Conservation (phyloP, 2,888 invertebrate species). For the Tetragonula carbonaria region DNA sequence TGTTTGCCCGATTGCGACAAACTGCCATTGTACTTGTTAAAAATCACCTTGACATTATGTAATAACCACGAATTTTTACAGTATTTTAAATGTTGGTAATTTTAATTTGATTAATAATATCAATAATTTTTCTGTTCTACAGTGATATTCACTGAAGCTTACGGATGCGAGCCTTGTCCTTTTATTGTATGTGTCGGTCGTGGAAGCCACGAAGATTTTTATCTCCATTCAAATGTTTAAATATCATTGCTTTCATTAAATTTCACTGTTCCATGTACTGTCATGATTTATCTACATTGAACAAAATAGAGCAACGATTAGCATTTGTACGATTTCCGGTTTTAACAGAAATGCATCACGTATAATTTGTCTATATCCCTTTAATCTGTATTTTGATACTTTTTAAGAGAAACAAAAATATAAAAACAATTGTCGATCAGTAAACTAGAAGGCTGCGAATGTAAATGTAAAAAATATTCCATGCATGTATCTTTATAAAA, state of each 20-base stretch:
- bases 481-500: too few relatives aligned
- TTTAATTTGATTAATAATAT: not conserved
- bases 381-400: not conserved
- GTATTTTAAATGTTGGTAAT: not conserved
- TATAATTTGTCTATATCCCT: too few relatives aligned
- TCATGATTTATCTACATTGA: not conserved
- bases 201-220: not conserved
- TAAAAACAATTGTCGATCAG: not conserved
- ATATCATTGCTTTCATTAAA: not conserved
- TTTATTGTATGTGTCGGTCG: not conserved
- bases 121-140: not conserved
- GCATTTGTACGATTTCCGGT: not conserved
- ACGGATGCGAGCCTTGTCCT: not conserved
- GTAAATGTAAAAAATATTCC: too few relatives aligned
- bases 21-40: not conserved
- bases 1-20: constrained; percentile 22
- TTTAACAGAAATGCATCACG: not conserved
- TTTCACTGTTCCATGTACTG: not conserved
- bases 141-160: not conserved
- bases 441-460: too few relatives aligned
- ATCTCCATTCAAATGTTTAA: constrained; percentile 8
- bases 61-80: not conserved
- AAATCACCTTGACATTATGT: constrained; percentile 29
- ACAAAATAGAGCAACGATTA: constrained; percentile 1
- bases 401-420: not conserved